Evolutionary conservation across 2,113 vertebrate genomes (phyloP).

Genomic region (Elephantulus edwardii): DNA sequence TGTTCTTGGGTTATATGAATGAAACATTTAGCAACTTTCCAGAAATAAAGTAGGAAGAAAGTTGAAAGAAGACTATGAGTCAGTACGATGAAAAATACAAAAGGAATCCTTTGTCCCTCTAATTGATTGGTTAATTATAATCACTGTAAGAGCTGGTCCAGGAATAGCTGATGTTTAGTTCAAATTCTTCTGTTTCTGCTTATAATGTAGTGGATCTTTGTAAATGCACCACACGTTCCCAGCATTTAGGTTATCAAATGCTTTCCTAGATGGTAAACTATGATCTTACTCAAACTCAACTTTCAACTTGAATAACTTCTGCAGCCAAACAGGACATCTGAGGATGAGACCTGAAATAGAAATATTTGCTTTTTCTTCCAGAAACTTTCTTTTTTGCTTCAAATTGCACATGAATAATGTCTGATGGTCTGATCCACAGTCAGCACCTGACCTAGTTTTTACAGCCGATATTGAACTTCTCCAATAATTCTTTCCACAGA

Average conservation of each 20-base stretch:
- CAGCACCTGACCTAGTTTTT: too few relatives aligned
- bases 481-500: too few relatives aligned
- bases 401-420: too few relatives aligned
- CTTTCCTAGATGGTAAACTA: conserved; percentile 51
- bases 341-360: neutral
- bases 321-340: neutral
- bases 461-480: too few relatives aligned
- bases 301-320: conserved; percentile 52
- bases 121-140: conserved; percentile 30
- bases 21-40: conserved; percentile 48
- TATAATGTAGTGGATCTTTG: conserved; percentile 27
- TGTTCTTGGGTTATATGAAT: neutral
- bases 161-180: conserved; percentile 22
- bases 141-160: conserved; percentile 44
- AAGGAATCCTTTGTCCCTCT: conserved; percentile 22
- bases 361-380: neutral
- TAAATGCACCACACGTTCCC: conserved; percentile 26
- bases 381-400: too few relatives aligned
- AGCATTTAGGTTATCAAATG: conserved; percentile 58
- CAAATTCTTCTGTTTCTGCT: conserved; percentile 24
- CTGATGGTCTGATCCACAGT: too few relatives aligned
- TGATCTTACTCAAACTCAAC: conserved; percentile 33
- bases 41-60: conserved; percentile 37
- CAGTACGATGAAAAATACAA: conserved; percentile 26
- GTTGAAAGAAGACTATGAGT: conserved; percentile 10